Evolutionary conservation across 1,140 invertebrate species (phyloP), one percentile per base, ranked within the genome.

Genomic region (Watersipora subatra): DNA sequence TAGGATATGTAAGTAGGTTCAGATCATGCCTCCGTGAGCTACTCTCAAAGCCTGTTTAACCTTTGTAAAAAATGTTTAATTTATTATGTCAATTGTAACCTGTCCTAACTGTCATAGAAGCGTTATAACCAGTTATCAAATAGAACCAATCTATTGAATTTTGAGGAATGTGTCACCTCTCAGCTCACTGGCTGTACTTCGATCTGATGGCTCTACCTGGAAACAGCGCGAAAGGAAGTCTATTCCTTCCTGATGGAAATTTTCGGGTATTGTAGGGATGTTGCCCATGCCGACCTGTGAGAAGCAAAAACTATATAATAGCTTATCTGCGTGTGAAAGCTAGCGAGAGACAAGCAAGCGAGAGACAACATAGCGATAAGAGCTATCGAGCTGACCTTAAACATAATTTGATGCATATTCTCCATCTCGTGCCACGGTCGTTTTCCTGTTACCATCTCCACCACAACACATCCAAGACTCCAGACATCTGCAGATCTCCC

Each of bases 391-490:
- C n/a, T n/a, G 91, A 80, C 75, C 67, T 76, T 74, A 66, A 75
- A 80, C 75, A 80, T 78, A 57, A 80, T 77, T 72, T 78, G 76
- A 61, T 72, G 74, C 57, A 74, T 73, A 65, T 76, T 78, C 64
- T 78, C 74, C 26, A 75, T 62, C 57, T 79, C 76, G 69, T 73
- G 73, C 78, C 78, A 80, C 0, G 96, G 96, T 30, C 93, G 91
- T 77, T 97, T 96, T 57, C 95, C 94, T 1, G 94, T 98, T 1
- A 92, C 92, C 96, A 99, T 99, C 85, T 99, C 95, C 27, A 98
- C 91, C 69, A 98, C 89, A 2, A 95, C 97, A 80, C 95, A 98
- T n/a, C 93, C 93, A 68, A 97, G 81, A 61, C 91, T 94, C 93
- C 93, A 97, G 78, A 97, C 94, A 78, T 97, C 93, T 66, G 93